A percentile compares a stretch with the other conserved stretches of the same genome.
These are phyloP conservation scores for Aphelenchoides besseyi DNA, from an alignment of 1,140 invertebrate species.

Conservation along the genomic window DNA sequence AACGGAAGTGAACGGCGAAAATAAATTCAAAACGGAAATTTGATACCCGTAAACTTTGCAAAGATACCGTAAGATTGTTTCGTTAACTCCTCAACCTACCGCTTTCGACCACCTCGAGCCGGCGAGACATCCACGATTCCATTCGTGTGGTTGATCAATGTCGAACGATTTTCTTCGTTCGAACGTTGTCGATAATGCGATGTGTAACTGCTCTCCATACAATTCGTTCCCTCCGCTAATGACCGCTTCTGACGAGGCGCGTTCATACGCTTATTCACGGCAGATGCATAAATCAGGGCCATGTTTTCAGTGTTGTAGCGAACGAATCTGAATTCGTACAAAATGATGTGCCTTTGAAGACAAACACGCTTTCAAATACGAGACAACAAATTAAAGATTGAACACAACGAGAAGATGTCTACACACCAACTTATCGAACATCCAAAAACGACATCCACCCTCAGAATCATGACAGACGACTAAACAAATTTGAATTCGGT, in stretches of 20 bases:
- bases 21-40: background rate
- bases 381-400: background rate
- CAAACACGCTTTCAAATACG: too few relatives aligned
- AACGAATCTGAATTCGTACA: too few relatives aligned
- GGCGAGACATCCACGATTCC: background rate
- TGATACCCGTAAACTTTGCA: conserved; percentile 6
- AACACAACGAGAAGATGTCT: background rate
- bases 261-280: conserved; percentile 21
- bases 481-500: too few relatives aligned
- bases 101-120: background rate
- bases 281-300: conserved; percentile 8
- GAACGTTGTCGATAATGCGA: conserved; percentile 16
- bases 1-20: background rate
- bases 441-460: background rate
- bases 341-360: too few relatives aligned
- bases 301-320: background rate
- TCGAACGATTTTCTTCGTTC: conserved; percentile 13
- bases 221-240: background rate
- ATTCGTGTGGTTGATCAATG: background rate
- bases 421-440: background rate
- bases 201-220: conserved; percentile 15
- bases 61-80: background rate
- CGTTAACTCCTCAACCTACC: background rate
- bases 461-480: background rate
- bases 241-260: conserved; percentile 16